Evolutionary conservation across 2,113 vertebrate species (phyloP), one percentile per base, ranked within the genome.

Genomic region (Dasyornis broadbenti): DNA sequence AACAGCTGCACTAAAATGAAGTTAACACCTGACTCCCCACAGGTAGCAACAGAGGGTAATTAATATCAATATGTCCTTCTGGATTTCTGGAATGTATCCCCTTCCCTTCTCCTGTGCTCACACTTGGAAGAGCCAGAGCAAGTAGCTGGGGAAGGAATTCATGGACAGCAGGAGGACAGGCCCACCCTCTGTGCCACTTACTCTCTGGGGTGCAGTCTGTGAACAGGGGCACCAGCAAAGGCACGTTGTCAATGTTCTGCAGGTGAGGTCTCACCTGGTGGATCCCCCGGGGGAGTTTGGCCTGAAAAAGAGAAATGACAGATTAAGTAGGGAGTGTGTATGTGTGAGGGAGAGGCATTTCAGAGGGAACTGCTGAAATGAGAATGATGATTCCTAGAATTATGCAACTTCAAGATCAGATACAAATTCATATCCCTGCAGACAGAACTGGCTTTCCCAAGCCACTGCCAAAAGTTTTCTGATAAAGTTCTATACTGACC

Each of bases 241-340:
- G 99, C 96, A 99, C 99, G 0, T 99, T 99, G 97, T 99, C 99
- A 6, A 99, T 99, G 98, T 99, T 99, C 96, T 99, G 99, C 95
- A 99, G 96, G 94, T 99, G 99, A 90, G 99, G 99, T 78, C 99
- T 98, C 82, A 99, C 99, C 97, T 99, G 99, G 95, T 99, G 99
- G 97, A 99, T 99, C 30, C 99, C 99, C 52, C 99, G 98, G 68
- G 99, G 99, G 28, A 99, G 98, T 97, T 99, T 99, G 94, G 99
- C 99, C 99, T 99, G 97, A 54, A 95, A 75, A 49, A 57, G 53
- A 82, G 76, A 94, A 93, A 75, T 53, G 80, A 52, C 24, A 89
- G 35, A 68, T 45, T 65, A 75, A 90, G 53, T n/a, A 65, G 45
- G 37, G 15, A 37, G 31, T 17, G 17, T 23, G 16, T 13, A 44